Percentiles rank a stretch among this genome's conserved stretches.
Conservation (phyloP, 2,797 vertebrate genomes). For the Erithacus rubecula region DNA sequence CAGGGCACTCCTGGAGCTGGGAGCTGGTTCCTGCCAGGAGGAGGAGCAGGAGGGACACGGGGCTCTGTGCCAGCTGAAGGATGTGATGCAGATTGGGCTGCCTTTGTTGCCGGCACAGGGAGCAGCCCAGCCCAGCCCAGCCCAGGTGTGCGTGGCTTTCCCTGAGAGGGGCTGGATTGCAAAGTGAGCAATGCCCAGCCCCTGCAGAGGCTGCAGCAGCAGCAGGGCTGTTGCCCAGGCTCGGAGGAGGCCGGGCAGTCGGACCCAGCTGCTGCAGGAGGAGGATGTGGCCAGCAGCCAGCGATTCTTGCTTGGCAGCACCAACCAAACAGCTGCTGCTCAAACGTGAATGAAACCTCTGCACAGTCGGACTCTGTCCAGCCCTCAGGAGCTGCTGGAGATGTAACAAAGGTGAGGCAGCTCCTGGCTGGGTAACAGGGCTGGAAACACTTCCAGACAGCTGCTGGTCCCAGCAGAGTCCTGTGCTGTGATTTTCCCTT, state of each 20-base stretch:
- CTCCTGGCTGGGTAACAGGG: not conserved
- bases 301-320: not conserved
- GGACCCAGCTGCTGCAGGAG: not conserved
- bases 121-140: not conserved
- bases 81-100: not conserved
- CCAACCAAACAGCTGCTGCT: conserved; percentile 27
- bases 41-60: not conserved
- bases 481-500: not conserved
- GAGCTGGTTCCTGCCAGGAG: not conserved
- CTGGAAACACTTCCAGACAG: not conserved
- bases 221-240: not conserved
- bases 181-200: not conserved
- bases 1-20: not conserved
- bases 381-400: not conserved
- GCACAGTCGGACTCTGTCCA: not conserved
- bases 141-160: not conserved
- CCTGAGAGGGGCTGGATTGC: not conserved
- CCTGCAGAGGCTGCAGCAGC: not conserved
- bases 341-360: not conserved
- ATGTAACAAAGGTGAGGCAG: not conserved
- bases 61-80: not conserved
- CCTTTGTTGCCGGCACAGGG: not conserved
- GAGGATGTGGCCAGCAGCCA: not conserved
- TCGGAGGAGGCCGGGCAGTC: not conserved
- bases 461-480: not conserved